Evolutionary conservation across 1,140 invertebrate genomes (phyloP).

Genomic region (Liolophura sinensis): DNA sequence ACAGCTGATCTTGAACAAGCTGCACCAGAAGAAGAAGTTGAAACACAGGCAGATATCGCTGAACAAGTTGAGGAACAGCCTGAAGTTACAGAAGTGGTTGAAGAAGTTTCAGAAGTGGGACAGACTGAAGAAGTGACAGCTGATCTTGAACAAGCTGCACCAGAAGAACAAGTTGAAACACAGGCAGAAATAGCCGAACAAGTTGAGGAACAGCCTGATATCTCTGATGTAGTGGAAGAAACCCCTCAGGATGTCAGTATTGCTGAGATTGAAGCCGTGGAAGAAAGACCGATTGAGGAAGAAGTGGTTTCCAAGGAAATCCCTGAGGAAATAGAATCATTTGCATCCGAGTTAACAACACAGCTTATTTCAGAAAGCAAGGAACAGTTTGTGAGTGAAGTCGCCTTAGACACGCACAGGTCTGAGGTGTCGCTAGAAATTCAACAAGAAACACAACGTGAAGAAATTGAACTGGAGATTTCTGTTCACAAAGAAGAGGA

Average conservation of each 20-base stretch:
- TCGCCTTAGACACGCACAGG: constrained; percentile 4
- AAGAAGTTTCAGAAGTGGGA: constrained; percentile 2
- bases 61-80: constrained; percentile 22
- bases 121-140: constrained; percentile 2
- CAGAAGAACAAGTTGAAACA: constrained; percentile 8
- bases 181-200: constrained; percentile 5
- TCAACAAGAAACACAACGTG: neutral
- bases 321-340: constrained; percentile 18
- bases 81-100: constrained; percentile 26
- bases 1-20: constrained; percentile 3
- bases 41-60: constrained; percentile 22
- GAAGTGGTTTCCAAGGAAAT: constrained; percentile 10
- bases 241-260: neutral
- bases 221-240: neutral
- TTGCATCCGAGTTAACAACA: constrained; percentile 22
- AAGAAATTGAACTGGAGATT: constrained; percentile 13
- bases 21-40: constrained; percentile 3
- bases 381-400: constrained; percentile 16
- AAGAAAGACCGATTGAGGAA: constrained; percentile 19
- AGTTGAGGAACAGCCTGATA: neutral
- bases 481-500: constrained; percentile 16
- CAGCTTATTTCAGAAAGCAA: constrained; percentile 26
- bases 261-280: constrained; percentile 16
- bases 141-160: neutral
- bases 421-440: constrained; percentile 1